These are phyloP conservation scores for Acromyrmex charruanus DNA, from an alignment of 1,140 invertebrate species.

Conservation along the genomic window DNA sequence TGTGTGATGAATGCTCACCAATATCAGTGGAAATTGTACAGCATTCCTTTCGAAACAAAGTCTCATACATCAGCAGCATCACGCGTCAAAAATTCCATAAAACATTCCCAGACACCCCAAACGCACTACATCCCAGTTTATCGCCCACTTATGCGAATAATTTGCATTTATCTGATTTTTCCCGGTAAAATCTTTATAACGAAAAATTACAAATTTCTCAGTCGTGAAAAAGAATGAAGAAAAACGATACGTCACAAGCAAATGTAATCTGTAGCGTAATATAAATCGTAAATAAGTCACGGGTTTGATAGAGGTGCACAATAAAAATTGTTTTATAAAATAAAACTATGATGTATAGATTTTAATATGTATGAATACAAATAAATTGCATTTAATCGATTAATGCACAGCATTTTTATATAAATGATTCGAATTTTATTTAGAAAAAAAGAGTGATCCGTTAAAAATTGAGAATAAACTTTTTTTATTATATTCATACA, in stretches of 20 bases:
- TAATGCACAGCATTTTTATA: background rate
- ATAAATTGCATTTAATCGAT: background rate
- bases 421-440: constrained; percentile 3
- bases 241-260: background rate
- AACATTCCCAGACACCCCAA: background rate
- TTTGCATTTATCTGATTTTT: constrained; percentile 21
- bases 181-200: background rate
- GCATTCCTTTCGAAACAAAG: constrained; percentile 21
- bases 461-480: background rate
- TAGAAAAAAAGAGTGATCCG: background rate
- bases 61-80: background rate
- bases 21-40: constrained; percentile 26
- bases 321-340: background rate
- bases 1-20: background rate
- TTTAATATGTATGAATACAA: background rate
- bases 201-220: background rate
- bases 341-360: background rate
- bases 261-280: background rate
- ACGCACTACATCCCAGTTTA: background rate
- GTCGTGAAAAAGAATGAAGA: background rate
- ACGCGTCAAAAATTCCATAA: constrained; percentile 34
- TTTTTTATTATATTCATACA: background rate
- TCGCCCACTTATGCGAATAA: background rate
- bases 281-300: background rate
- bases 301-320: background rate